These are phyloP conservation scores for Sebastes cheni DNA, from an alignment of 2,797 vertebrate genomes.

Conservation along the genomic window DNA sequence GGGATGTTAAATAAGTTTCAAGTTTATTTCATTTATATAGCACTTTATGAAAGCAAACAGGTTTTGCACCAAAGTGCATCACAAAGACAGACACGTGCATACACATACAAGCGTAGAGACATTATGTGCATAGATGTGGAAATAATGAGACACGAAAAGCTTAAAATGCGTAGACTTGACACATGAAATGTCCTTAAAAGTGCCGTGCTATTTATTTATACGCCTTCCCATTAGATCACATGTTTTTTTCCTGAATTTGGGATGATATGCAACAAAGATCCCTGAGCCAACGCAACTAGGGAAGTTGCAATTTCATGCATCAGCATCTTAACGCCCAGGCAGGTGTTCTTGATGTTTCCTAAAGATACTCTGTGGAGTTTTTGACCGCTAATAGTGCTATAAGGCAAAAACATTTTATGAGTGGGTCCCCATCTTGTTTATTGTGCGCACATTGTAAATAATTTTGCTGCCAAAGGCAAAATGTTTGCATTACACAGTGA, in stretches of 20 bases:
- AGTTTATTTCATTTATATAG: no score
- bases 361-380: not conserved
- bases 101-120: no score
- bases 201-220: no score
- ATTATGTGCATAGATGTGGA: no score
- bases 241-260: no score
- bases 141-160: not conserved
- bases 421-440: not conserved
- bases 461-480: slow-evolving; percentile 10
- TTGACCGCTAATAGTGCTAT: not conserved
- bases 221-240: not conserved
- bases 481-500: slow-evolving; percentile 4
- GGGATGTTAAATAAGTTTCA: not conserved
- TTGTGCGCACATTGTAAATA: not conserved
- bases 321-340: not conserved
- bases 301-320: not conserved
- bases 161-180: not conserved
- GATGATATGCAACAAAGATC: not conserved
- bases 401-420: not conserved
- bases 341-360: not conserved
- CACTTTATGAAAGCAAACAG: no score
- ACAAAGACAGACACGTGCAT: no score
- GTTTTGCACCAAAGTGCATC: no score
- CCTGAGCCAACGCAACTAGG: not conserved
- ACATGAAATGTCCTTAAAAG: not conserved